A percentile compares a stretch with the other conserved stretches of the same genome.
These are phyloP conservation scores for Podiceps cristatus DNA, from an alignment of 2,113 vertebrate species.

Conservation along the genomic window DNA sequence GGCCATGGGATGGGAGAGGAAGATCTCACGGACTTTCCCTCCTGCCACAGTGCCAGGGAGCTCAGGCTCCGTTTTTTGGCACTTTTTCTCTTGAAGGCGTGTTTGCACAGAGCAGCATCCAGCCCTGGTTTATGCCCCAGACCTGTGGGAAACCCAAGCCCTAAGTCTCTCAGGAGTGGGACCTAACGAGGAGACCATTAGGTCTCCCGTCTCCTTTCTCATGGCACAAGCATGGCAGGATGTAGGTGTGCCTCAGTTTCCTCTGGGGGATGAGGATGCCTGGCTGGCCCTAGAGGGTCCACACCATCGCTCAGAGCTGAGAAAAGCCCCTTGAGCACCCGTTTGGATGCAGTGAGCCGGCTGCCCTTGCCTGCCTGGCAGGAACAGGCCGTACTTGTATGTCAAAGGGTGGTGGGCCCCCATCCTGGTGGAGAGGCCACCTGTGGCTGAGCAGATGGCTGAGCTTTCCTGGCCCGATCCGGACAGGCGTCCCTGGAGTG, in stretches of 20 bases:
- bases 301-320: neutral
- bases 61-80: neutral
- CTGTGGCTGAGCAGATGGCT: neutral
- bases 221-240: accelerated
- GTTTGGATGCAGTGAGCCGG: neutral
- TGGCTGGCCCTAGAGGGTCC: neutral
- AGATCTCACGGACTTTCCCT: neutral
- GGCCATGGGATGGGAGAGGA: neutral
- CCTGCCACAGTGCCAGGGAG: neutral
- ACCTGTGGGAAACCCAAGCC: neutral
- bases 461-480: neutral
- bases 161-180: neutral
- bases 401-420: neutral
- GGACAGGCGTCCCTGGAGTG: neutral
- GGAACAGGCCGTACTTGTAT: neutral
- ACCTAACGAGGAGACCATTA: neutral
- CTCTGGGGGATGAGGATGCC: neutral
- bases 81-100: neutral
- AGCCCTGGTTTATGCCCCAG: neutral
- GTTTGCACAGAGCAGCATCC: neutral
- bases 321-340: neutral
- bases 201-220: neutral
- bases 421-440: neutral
- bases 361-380: neutral
- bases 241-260: neutral